A percentile compares a stretch with the other conserved stretches of the same genome.
These are phyloP conservation scores for Caenorhabditis brenneri DNA, from an alignment of 1,140 invertebrate genomes.

Conservation along the genomic window DNA sequence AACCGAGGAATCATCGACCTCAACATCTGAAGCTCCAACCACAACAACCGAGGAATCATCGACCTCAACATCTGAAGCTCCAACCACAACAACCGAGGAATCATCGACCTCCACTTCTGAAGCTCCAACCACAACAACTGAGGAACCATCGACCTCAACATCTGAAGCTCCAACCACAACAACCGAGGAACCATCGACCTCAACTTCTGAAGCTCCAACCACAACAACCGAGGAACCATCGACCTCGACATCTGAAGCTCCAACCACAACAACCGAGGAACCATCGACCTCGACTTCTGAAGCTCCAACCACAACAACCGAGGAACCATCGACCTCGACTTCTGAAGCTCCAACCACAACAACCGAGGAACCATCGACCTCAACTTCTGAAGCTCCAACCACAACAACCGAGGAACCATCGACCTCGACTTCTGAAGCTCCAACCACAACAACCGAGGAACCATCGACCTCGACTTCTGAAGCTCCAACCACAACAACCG, in stretches of 20 bases:
- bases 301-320: background rate
- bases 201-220: background rate
- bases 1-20: background rate
- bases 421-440: background rate
- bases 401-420: background rate
- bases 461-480: background rate
- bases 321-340: background rate
- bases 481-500: background rate
- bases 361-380: background rate
- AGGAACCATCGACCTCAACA: background rate
- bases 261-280: background rate
- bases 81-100: background rate
- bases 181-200: background rate
- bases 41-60: background rate
- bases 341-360: background rate
- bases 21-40: background rate
- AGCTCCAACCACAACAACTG: background rate
- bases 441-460: background rate
- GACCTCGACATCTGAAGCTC: background rate
- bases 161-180: background rate
- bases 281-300: background rate
- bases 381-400: background rate
- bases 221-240: background rate
- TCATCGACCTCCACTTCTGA: background rate
- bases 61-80: background rate